Conservation (phyloP, 2,888 invertebrate genomes). For the Lycocerus yunnanus region DNA sequence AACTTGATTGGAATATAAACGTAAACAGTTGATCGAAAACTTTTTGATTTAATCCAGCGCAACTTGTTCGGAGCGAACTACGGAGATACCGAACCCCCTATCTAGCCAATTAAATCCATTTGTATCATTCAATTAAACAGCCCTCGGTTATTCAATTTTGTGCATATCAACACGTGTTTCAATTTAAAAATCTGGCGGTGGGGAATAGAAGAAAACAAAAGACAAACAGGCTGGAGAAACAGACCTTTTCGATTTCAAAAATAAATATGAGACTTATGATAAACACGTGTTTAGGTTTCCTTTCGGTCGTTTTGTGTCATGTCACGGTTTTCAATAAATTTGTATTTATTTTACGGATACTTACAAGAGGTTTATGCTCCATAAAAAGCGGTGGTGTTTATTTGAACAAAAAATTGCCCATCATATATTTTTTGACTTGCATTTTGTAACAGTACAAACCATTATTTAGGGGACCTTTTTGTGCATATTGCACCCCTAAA, state of each 20-base stretch:
- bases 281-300: background rate
- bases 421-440: background rate
- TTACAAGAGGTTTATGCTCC: background rate
- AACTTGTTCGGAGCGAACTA: background rate
- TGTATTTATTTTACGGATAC: background rate
- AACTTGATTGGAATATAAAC: background rate
- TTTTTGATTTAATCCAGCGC: too few relatives aligned
- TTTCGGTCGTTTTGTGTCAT: background rate
- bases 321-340: background rate
- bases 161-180: background rate
- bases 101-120: background rate
- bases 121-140: background rate
- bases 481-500: background rate
- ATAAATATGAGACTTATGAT: background rate
- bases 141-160: background rate
- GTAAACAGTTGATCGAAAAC: too few relatives aligned
- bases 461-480: background rate
- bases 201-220: background rate
- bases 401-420: background rate
- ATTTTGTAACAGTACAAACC: background rate
- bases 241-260: background rate
- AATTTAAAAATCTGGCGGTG: background rate
- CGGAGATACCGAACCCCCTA: background rate
- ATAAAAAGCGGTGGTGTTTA: background rate
- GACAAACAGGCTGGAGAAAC: too few relatives aligned